phyloP scores from a whole-genome alignment of 2,113 vertebrate species.

The Tragelaphus imberbis region DNA sequence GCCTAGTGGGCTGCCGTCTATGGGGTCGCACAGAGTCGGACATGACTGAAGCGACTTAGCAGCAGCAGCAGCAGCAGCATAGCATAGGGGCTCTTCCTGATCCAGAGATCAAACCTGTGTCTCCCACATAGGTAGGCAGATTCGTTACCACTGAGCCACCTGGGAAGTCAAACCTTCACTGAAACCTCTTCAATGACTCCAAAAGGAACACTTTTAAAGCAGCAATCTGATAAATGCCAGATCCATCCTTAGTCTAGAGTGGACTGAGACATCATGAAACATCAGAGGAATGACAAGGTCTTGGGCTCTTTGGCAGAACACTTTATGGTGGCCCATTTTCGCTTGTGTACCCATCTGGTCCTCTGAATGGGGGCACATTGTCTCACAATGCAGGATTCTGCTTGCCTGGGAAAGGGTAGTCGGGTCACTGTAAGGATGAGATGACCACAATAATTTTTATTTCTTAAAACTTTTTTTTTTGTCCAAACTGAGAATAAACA shows the following conservation, averaged over 20 bases:
- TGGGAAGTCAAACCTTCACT: background rate
- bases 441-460: background rate
- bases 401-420: background rate
- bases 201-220: background rate
- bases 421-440: background rate
- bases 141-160: background rate
- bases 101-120: background rate
- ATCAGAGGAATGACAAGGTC: background rate
- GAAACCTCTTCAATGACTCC: background rate
- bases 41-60: too few species aligned
- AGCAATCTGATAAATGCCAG: background rate
- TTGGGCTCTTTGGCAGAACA: background rate
- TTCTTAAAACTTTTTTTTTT: background rate
- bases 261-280: background rate
- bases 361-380: background rate
- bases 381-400: background rate
- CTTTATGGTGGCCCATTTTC: background rate
- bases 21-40: too few species aligned
- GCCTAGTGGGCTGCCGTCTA: too few species aligned
- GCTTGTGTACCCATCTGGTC: background rate
- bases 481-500: conserved; percentile 10
- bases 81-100: background rate
- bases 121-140: background rate
- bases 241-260: background rate
- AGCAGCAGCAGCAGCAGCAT: too few species aligned